phyloP scores from a whole-genome alignment of 2,888 invertebrate species.

The Tipula unca region DNA sequence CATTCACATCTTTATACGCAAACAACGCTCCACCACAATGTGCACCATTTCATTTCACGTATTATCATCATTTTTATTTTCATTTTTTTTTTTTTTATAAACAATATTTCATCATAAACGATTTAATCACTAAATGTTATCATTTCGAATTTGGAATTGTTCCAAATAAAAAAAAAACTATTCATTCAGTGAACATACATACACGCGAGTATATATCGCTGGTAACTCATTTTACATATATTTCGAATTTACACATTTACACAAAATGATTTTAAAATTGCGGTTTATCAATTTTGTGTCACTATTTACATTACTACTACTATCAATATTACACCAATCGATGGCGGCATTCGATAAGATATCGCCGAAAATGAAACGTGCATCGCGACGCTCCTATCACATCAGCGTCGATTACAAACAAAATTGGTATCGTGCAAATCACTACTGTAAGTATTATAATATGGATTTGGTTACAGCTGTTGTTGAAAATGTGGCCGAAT shows the following conservation, averaged over 20 bases:
- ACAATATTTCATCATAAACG: background rate
- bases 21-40: background rate
- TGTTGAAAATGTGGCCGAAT: background rate
- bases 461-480: conserved; percentile 16
- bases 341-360: background rate
- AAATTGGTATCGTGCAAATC: conserved; percentile 14
- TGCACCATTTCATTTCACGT: background rate
- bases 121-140: background rate
- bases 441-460: conserved; percentile 16
- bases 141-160: background rate
- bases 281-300: background rate
- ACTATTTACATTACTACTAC: background rate
- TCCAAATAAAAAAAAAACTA: background rate
- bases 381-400: background rate
- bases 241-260: background rate
- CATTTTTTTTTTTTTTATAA: background rate
- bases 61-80: background rate
- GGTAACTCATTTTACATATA: background rate
- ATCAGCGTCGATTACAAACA: background rate
- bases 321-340: background rate
- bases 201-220: background rate
- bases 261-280: background rate
- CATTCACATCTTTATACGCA: too few relatives aligned
- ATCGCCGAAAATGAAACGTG: background rate
- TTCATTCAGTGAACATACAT: background rate